Conservation (phyloP, 2,888 invertebrate species). For the Congeria kusceri region DNA sequence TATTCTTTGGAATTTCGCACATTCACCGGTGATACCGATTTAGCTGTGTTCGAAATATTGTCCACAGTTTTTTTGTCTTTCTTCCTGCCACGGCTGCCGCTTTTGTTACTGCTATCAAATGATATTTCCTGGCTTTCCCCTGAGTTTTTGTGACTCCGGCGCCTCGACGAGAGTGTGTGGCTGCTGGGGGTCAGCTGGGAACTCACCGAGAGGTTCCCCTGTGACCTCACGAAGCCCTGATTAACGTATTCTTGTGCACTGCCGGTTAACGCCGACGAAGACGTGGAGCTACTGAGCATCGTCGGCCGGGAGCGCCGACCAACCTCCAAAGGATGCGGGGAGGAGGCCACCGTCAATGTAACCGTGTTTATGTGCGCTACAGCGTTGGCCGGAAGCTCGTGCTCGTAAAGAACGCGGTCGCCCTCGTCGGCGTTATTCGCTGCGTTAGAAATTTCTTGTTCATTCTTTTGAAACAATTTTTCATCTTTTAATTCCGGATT, state of each 20-base stretch:
- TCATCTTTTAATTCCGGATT: conserved; percentile 53
- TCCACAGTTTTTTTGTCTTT: background rate
- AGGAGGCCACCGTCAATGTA: background rate
- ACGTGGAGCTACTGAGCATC: conserved; percentile 29
- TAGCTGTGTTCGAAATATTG: background rate
- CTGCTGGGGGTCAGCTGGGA: conserved; percentile 14
- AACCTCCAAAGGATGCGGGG: background rate
- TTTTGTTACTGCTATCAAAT: conserved; percentile 6
- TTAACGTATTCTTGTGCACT: conserved; percentile 43
- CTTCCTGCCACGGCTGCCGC: background rate
- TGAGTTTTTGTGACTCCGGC: conserved; percentile 15
- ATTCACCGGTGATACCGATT: background rate
- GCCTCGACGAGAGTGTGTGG: conserved; percentile 20
- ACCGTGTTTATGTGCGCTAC: background rate
- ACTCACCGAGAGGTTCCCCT: conserved; percentile 52
- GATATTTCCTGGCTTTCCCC: conserved; percentile 28
- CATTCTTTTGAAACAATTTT: conserved; percentile 1
- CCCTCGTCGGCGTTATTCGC: background rate
- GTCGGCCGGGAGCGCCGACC: conserved; percentile 22
- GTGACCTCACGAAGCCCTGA: conserved; percentile 52
- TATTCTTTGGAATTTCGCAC: conserved; percentile 1
- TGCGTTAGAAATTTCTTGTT: background rate
- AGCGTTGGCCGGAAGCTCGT: background rate
- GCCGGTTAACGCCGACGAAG: conserved; percentile 4
- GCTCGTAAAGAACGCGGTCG: conserved; percentile 1